These are phyloP conservation scores for Oreochromis aureus DNA, from an alignment of 2,113 vertebrate genomes.

Conservation along the genomic window DNA sequence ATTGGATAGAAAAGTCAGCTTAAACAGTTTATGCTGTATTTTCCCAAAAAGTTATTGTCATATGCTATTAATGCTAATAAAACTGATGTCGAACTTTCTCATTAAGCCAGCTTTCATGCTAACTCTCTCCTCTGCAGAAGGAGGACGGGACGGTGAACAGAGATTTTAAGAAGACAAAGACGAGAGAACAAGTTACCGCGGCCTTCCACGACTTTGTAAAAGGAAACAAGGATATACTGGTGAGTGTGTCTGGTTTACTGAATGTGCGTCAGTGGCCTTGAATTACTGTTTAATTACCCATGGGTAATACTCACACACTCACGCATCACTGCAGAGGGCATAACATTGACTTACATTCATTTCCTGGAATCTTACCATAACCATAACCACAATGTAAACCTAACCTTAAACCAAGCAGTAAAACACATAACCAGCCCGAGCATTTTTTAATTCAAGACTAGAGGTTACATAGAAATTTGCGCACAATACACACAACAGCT, in stretches of 20 bases:
- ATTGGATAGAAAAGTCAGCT: neutral
- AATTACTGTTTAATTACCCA: neutral
- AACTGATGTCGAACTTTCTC: neutral
- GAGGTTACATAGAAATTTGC: neutral
- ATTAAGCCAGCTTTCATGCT: neutral
- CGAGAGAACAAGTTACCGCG: slow-evolving; percentile 83
- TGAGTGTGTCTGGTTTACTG: slow-evolving; percentile 62
- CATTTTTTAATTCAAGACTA: neutral
- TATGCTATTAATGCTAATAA: neutral
- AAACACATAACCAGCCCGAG: neutral
- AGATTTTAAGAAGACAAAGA: slow-evolving; percentile 97
- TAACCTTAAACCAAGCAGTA: neutral
- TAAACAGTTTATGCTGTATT: neutral
- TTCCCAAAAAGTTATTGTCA: neutral
- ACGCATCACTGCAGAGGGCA: neutral
- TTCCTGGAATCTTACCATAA: neutral
- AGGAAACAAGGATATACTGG: slow-evolving; percentile 86
- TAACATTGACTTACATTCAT: neutral
- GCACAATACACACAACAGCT: neutral
- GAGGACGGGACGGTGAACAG: slow-evolving; percentile 95
- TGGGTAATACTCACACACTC: neutral
- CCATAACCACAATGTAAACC: neutral
- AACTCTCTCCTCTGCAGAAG: slow-evolving; percentile 71
- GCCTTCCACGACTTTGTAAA: slow-evolving; percentile 91
- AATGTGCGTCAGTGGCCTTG: neutral